phyloP scores from a whole-genome alignment of 2,797 vertebrate genomes.

The Gambelia wislizenii region DNA sequence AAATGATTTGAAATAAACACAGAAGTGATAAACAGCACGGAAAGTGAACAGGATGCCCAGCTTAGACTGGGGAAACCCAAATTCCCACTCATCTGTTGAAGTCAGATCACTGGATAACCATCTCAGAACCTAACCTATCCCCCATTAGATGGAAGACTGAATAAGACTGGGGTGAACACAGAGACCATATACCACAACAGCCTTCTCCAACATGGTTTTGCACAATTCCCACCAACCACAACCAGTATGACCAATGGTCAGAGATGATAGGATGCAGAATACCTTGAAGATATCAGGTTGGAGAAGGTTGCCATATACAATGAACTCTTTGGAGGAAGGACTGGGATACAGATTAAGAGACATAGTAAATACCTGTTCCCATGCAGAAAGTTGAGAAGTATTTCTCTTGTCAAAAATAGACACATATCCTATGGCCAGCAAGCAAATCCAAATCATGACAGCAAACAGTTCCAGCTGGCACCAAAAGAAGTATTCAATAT shows the following conservation, averaged over 20 bases:
- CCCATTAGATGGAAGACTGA: background rate
- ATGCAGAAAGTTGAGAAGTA: conserved; percentile 69
- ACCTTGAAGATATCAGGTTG: background rate
- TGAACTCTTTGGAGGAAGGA: background rate
- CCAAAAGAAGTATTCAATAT: conserved; percentile 85
- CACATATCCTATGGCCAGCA: conserved; percentile 88
- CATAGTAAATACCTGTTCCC: conserved; percentile 88
- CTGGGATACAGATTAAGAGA: background rate
- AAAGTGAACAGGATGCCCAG: too few species aligned
- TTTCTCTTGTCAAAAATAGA: conserved; percentile 81
- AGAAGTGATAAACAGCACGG: background rate
- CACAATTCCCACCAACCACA: background rate
- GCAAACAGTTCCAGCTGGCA: conserved; percentile 87
- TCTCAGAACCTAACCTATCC: background rate
- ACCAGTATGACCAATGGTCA: background rate
- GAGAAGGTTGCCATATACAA: too few species aligned
- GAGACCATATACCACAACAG: background rate
- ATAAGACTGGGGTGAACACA: background rate
- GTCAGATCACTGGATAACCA: background rate
- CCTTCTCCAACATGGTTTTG: background rate
- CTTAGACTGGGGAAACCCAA: background rate
- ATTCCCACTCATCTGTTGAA: background rate
- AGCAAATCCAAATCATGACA: conserved; percentile 87
- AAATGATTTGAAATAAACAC: background rate
- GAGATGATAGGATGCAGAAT: background rate